These are phyloP conservation scores for Neoaliturus tenellus DNA, from an alignment of 2,888 invertebrate species.

Conservation along the genomic window DNA sequence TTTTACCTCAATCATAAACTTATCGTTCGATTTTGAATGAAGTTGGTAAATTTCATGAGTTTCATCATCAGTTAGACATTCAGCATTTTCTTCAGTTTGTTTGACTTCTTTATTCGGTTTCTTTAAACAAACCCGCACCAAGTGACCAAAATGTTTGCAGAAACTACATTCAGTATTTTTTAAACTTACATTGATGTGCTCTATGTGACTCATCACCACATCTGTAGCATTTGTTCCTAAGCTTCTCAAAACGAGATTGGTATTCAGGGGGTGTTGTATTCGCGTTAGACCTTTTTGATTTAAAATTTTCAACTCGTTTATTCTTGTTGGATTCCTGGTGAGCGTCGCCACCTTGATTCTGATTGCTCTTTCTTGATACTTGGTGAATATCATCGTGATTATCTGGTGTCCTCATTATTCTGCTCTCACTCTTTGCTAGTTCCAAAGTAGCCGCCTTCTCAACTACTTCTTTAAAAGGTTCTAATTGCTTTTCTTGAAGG, in stretches of 20 bases:
- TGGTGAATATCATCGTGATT: no score
- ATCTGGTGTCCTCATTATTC: no score
- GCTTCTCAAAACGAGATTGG: conserved; percentile 23
- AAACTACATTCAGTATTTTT: conserved; percentile 19
- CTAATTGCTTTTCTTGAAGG: no score
- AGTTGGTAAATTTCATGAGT: conserved; percentile 21
- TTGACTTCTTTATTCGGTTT: conserved; percentile 5
- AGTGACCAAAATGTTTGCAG: conserved; percentile 24
- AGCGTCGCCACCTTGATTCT: no score
- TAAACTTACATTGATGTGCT: conserved; percentile 25
- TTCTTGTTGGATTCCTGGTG: no score
- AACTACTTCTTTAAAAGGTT: no score
- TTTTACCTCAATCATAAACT: conserved; percentile 33
- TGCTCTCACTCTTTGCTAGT: not conserved
- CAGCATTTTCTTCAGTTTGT: conserved; percentile 23
- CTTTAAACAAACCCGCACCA: not conserved
- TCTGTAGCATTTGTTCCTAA: conserved; percentile 12
- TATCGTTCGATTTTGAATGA: conserved; percentile 12
- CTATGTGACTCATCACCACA: conserved; percentile 17
- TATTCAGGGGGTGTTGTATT: not conserved
- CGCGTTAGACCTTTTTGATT: not conserved
- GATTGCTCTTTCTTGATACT: no score
- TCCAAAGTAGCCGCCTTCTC: no score
- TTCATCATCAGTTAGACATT: not conserved
- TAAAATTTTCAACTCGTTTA: no score